phyloP scores from a whole-genome alignment of 2,113 vertebrate genomes.

The Vireo altiloquus region DNA sequence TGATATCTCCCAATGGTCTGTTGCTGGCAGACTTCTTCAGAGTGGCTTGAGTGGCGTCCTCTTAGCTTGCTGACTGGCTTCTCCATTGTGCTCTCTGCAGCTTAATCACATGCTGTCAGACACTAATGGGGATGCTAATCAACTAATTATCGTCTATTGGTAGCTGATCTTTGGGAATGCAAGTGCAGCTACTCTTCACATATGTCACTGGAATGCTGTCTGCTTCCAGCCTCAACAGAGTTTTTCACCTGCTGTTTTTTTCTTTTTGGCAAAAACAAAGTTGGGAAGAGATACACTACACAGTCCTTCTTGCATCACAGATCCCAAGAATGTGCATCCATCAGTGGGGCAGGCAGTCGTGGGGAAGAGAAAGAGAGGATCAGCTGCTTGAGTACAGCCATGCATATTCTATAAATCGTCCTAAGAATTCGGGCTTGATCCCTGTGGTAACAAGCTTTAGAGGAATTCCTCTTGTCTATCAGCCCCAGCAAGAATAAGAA shows the following conservation, averaged over 20 bases:
- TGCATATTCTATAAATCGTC: neutral
- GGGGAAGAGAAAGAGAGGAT: neutral
- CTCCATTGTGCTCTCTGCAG: neutral
- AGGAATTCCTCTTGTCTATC: neutral
- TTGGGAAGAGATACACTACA: neutral
- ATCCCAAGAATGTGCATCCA: neutral
- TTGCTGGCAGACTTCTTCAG: neutral
- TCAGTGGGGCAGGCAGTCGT: neutral
- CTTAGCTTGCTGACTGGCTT: neutral
- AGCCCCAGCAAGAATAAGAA: neutral
- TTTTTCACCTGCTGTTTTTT: neutral
- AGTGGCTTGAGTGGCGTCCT: neutral
- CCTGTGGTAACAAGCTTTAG: neutral
- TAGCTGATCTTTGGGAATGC: neutral
- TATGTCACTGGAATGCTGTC: neutral
- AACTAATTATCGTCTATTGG: neutral
- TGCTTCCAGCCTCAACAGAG: neutral
- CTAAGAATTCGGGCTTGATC: neutral
- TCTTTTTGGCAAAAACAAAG: neutral
- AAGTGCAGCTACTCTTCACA: neutral
- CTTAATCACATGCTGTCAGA: neutral
- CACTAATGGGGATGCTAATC: neutral
- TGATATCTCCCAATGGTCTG: neutral
- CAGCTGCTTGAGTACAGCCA: neutral
- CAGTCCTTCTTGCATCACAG: neutral